These are phyloP conservation scores for Bothrops alternatus DNA, from an alignment of 2,797 vertebrate genomes.

Conservation along the genomic window DNA sequence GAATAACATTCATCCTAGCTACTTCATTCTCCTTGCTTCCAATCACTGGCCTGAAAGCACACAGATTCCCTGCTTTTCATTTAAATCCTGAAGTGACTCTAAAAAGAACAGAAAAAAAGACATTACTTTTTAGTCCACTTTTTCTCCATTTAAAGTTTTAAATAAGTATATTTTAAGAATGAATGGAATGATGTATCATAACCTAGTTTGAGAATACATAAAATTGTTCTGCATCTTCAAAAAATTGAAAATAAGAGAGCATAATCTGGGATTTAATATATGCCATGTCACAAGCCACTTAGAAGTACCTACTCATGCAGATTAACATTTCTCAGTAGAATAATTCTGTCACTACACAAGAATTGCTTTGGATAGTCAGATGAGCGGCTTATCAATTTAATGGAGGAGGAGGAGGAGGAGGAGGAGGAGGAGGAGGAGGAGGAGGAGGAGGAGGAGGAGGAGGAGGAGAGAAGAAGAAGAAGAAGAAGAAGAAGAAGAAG, in stretches of 20 bases:
- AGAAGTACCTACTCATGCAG: conserved; percentile 6
- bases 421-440: fast-evolving
- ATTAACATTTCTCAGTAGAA: conserved; percentile 14
- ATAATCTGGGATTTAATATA: conserved; percentile 7
- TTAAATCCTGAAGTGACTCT: neutral
- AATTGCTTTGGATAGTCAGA: neutral
- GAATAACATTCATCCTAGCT: neutral
- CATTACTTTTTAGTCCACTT: neutral
- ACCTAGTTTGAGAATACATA: neutral
- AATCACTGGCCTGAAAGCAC: neutral
- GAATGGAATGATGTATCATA: conserved; percentile 3
- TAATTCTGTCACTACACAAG: neutral
- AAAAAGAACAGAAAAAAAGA: neutral
- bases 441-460: too few relatives aligned
- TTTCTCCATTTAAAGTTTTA: conserved; percentile 27
- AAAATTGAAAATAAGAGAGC: conserved; percentile 32
- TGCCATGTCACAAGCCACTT: conserved; percentile 27
- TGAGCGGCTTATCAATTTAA: neutral
- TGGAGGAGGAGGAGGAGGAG: neutral
- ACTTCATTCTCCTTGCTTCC: neutral
- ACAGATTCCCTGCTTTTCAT: neutral
- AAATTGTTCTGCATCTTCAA: conserved; percentile 23
- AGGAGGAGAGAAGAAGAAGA: neutral
- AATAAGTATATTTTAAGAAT: conserved; percentile 14
- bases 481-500: too few relatives aligned